Conservation (phyloP, 2,797 vertebrate genomes). For the Enteromius unitaeniatus region DNA sequence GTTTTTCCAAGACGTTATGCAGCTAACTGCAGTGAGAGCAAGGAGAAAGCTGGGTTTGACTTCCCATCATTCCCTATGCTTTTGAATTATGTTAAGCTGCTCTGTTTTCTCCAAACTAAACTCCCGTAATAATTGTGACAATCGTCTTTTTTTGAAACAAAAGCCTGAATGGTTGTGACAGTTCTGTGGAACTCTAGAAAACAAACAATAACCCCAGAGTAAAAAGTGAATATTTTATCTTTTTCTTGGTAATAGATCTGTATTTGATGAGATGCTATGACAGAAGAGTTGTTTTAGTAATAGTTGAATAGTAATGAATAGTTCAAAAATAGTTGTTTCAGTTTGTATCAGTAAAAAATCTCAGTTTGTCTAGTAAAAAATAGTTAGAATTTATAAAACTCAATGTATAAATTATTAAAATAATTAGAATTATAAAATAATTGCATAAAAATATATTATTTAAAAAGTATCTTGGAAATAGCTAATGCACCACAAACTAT, state of each 20-base stretch:
- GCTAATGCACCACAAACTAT: neutral
- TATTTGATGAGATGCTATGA: neutral
- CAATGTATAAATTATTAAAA: neutral
- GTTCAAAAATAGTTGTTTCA: too few relatives aligned
- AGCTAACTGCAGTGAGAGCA: constrained; percentile 10
- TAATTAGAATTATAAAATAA: neutral
- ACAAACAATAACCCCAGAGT: neutral
- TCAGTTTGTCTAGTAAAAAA: neutral
- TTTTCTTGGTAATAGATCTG: neutral
- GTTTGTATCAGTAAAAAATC: too few relatives aligned
- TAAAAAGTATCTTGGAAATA: neutral
- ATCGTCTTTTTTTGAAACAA: constrained; percentile 9
- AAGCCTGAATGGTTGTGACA: constrained; percentile 3
- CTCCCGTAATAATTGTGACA: constrained; percentile 18
- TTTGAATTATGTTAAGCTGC: constrained; percentile 50
- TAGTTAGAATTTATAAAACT: neutral
- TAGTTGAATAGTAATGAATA: too few relatives aligned
- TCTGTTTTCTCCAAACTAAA: constrained; percentile 47
- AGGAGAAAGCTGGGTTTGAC: constrained; percentile 32
- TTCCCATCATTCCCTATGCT: constrained; percentile 30
- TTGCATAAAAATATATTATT: too few relatives aligned
- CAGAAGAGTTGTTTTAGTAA: too few relatives aligned
- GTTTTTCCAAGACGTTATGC: constrained; percentile 29
- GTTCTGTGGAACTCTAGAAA: constrained; percentile 4
- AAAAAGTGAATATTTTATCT: neutral